Conservation (phyloP, 2,797 vertebrate genomes). For the Lithobates pipiens region DNA sequence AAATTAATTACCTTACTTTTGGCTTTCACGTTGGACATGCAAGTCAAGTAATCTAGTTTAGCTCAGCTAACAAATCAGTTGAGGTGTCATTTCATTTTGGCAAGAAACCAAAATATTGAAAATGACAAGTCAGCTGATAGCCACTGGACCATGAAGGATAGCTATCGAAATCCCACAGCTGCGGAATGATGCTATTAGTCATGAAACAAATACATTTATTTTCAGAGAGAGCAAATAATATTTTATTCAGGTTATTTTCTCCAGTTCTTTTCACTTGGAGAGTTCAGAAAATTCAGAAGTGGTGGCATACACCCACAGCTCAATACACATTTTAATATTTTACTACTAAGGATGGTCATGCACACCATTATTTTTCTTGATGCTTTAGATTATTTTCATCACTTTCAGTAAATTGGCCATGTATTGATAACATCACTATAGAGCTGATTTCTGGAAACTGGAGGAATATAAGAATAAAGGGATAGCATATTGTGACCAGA, state of each 20-base stretch:
- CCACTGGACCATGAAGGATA: slow-evolving; percentile 17
- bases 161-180: slow-evolving; percentile 2
- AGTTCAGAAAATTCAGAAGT: not conserved
- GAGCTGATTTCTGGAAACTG: no score
- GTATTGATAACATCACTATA: no score
- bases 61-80: slow-evolving; percentile 47
- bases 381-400: no score
- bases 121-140: slow-evolving; percentile 35
- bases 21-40: slow-evolving; percentile 36
- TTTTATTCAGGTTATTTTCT: not conserved
- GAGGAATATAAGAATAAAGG: no score
- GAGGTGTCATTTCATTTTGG: slow-evolving; percentile 20
- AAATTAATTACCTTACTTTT: slow-evolving; percentile 57
- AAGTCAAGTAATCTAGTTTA: slow-evolving; percentile 47
- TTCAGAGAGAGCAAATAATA: not conserved
- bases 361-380: not conserved
- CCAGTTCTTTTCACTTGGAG: not conserved
- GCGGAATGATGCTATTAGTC: not conserved
- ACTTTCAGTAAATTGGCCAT: no score
- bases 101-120: slow-evolving; percentile 19
- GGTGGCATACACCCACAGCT: not conserved
- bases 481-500: no score
- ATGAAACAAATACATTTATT: not conserved
- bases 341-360: no score
- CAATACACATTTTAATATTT: not conserved